These are phyloP conservation scores for Conistra vaccinii DNA, from an alignment of 2,888 invertebrate species.

Conservation along the genomic window DNA sequence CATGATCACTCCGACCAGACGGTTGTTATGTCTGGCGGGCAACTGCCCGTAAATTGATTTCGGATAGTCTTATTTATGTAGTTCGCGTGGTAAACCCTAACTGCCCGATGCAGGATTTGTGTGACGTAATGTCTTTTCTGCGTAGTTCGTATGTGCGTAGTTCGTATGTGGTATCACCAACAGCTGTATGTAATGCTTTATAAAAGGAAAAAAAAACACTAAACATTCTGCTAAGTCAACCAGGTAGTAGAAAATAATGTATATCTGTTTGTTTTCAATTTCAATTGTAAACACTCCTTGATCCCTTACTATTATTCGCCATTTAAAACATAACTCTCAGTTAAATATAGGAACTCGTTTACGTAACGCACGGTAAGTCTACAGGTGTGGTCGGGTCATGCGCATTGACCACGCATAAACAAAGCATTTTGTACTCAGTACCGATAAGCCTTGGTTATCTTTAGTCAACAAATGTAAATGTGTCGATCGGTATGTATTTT, in stretches of 20 bases:
- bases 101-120: no score
- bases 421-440: conserved; percentile 30
- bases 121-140: no score
- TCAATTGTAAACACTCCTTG: no score
- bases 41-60: no score
- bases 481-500: background rate
- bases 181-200: no score
- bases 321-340: background rate
- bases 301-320: background rate
- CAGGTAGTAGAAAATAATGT: background rate
- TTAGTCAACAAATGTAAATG: background rate
- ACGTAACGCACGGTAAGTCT: background rate
- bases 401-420: conserved; percentile 25
- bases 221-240: background rate
- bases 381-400: conserved; percentile 31
- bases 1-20: no score
- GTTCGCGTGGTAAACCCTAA: no score
- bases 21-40: no score
- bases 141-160: no score
- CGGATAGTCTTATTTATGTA: no score
- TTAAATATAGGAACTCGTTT: background rate
- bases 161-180: no score
- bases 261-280: background rate
- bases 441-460: conserved; percentile 36
- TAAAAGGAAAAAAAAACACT: no score